Evolutionary conservation across 2,797 vertebrate genomes (phyloP), one percentile per base, ranked within the genome.

Genomic region (Rhinatrema bivittatum): DNA sequence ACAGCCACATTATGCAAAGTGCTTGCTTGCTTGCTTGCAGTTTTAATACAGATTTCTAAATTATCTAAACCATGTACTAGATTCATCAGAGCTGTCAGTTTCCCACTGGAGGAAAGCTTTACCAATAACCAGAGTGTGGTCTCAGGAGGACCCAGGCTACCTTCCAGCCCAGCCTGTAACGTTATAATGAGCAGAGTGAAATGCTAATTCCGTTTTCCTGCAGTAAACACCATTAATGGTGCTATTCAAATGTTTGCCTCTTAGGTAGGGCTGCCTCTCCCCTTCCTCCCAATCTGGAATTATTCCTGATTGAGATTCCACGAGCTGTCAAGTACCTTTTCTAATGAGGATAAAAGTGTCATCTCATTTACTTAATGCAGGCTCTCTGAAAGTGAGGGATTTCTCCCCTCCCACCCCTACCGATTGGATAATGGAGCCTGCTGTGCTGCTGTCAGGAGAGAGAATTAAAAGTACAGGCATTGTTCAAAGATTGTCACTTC

Each of bases 181-280:
- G 58, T 53, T 55, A 55, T 56, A 70, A 75, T 53, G 31, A 29
- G 39, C 45, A 51, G 19, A 30, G 31, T 19, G 44, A 69, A 45
- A 70, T 53, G 40, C 28, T 52, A 66, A 58, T 71, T 67, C 58
- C 60, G 42, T 62, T 66, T 70, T 46, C 27, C 14, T 42, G 10
- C 39, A 68, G 64, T 52, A 55, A 53, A 55, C 33, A 51, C 21
- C 35, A 46, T 30, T 57, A 61, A 55, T 34, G 16, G 14, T 35
- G 35, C 42, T 52, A 68, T 50, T 68, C 42, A 56, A 39, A 63
- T 45, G 29, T 60, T 50, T 37, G 58, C 32, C 50, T 62, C 66
- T 51, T 39, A n/a, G n/a, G n/a, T n/a, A n/a, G 67, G 36, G 29
- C 27, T 56, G 32, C 39, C 32, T 60, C 39, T 32, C 64, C 51